These are phyloP conservation scores for Ditylenchus weischeri DNA, from an alignment of 2,888 invertebrate genomes.

Conservation along the genomic window DNA sequence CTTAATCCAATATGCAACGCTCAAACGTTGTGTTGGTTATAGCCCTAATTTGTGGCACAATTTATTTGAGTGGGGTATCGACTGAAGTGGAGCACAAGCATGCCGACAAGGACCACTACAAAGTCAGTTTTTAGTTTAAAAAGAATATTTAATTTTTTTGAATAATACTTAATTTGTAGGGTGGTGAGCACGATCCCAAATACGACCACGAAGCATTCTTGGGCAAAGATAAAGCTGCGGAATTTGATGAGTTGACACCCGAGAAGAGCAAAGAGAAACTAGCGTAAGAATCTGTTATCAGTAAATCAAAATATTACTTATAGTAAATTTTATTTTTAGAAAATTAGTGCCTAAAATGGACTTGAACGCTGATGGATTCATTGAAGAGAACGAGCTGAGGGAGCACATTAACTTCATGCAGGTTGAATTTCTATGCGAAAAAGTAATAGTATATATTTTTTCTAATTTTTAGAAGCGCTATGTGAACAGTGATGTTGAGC, in stretches of 20 bases:
- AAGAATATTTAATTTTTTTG: not conserved
- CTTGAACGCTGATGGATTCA: conserved; percentile 75
- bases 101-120: conserved; percentile 14
- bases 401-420: conserved; percentile 95
- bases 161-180: not conserved
- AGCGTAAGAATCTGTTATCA: conserved; percentile 56
- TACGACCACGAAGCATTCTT: conserved; percentile 71
- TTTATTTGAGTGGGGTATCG: not conserved
- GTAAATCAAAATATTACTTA: not conserved
- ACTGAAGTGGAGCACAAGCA: conserved; percentile 16
- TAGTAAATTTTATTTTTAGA: conserved; percentile 64
- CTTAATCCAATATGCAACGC: no score
- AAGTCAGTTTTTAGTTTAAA: conserved; percentile 3
- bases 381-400: conserved; percentile 82
- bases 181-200: conserved; percentile 32
- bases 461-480: conserved; percentile 65
- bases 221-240: conserved; percentile 83
- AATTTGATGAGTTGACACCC: conserved; percentile 86
- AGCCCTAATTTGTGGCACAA: not conserved
- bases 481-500: conserved; percentile 83
- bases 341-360: conserved; percentile 91
- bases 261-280: conserved; percentile 88
- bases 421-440: conserved; percentile 29
- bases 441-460: not conserved
- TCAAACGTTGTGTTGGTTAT: no score